Evolutionary conservation across 2,113 vertebrate species (phyloP), one percentile per base, ranked within the genome.

Genomic region (Platanista minor): DNA sequence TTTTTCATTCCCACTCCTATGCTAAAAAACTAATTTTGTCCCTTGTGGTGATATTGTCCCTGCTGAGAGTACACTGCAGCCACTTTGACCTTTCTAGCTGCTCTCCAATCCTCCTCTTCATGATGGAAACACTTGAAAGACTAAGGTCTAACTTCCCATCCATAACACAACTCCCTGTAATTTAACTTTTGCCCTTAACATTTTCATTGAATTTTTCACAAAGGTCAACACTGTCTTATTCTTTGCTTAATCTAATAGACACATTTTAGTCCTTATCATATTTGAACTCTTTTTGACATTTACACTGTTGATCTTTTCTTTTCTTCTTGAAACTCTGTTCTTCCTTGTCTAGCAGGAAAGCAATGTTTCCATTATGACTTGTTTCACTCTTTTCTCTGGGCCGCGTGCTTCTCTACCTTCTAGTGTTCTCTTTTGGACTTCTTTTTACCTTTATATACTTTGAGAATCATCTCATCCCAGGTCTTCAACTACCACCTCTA

Each of bases 191-290:
- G 9, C 27, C 66, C 31, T 91, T 87, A 88, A 2, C 31, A 77
- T 81, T 57, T 91, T 93, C 43, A 66, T 57, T 89, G 43, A 93
- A 41, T 81, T 75, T 46, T 90, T 66, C 39, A 67, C 67, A 90
- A 94, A 96, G 75, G 62, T 96, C 67, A 92, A 33, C 29, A 66
- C n/a, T 78, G 59, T 82, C 72, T 83, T 94, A 33, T 74, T 61
- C 27, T 75, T 77, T 83, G 31, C 4, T 89, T 96, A 77, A 90
- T 46, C 75, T 74, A 85, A 90, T 86, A 77, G 66, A 90, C 39
- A 86, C 31, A 31, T 66, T 95, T 96, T 96, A 39, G 36, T 62
- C 21, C 39, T 95, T 78, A 91, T 49, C 25, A 8, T 36, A 85
- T 69, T 93, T 96, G 66, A 85, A 81, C 49, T 75, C 15, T 62